Conservation (phyloP, 1,140 invertebrate species). For the Tetraneura akinire region DNA sequence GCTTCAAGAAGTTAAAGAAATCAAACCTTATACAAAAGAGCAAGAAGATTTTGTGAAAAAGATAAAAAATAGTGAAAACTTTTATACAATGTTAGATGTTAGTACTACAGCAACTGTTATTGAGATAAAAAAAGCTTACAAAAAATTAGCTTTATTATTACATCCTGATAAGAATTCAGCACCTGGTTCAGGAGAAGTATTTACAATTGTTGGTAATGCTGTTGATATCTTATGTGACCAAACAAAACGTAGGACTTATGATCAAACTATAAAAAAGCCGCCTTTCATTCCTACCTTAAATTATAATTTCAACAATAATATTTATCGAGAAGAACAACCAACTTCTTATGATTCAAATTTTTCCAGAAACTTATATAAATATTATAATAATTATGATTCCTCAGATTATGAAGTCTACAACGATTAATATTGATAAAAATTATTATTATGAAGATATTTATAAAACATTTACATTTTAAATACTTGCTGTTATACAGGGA, state of each 20-base stretch:
- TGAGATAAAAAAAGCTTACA: constrained; percentile 96
- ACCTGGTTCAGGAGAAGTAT: constrained; percentile 94
- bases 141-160: constrained; percentile 91
- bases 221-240: constrained; percentile 25
- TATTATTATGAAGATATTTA: no score
- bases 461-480: no score
- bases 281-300: not conserved
- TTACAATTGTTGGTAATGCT: constrained; percentile 65
- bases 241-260: constrained; percentile 11
- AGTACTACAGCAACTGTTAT: constrained; percentile 87
- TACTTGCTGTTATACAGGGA: no score
- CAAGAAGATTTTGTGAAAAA: constrained; percentile 4
- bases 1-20: constrained; percentile 3
- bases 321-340: no score
- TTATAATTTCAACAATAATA: no score
- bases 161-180: constrained; percentile 99
- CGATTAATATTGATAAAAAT: no score
- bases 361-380: no score
- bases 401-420: no score
- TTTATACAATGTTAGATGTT: constrained; percentile 93
- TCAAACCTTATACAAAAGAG: constrained; percentile 10
- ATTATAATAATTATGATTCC: no score
- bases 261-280: not conserved
- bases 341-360: no score
- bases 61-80: constrained; percentile 87